phyloP scores from a whole-genome alignment of 2,797 vertebrate species.

The Micropoecilia bifurca region DNA sequence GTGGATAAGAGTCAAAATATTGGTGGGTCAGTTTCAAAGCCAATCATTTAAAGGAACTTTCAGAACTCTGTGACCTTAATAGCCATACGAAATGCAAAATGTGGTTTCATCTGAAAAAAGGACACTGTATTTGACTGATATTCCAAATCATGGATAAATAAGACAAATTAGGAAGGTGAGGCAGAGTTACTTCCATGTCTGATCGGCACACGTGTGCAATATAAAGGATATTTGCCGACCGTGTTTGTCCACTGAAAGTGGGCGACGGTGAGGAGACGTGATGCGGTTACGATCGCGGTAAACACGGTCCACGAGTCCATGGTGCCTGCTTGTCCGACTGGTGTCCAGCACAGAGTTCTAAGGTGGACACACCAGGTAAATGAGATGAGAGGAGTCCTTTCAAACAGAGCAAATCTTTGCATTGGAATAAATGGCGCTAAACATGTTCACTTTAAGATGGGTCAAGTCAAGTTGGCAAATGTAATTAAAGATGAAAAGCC shows the following conservation, averaged over 20 bases:
- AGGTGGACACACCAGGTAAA: slow-evolving; percentile 81
- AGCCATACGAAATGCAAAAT: not conserved
- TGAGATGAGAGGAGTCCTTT: slow-evolving; percentile 41
- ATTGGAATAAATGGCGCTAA: slow-evolving; percentile 67
- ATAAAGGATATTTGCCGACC: slow-evolving; percentile 98
- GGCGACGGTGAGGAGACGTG: slow-evolving; percentile 94
- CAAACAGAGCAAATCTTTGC: slow-evolving; percentile 21
- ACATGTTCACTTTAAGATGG: slow-evolving; percentile 78
- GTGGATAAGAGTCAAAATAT: not conserved
- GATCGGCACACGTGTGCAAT: not conserved
- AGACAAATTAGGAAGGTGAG: not conserved
- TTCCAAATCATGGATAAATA: not conserved
- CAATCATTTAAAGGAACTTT: not conserved
- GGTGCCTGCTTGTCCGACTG: slow-evolving; percentile 94
- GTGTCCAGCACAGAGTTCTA: slow-evolving; percentile 97
- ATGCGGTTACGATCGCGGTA: slow-evolving; percentile 95
- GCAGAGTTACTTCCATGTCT: slow-evolving; percentile 1
- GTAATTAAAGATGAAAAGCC: slow-evolving; percentile 83
- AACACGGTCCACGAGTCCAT: slow-evolving; percentile 96
- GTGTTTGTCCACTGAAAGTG: slow-evolving; percentile 95
- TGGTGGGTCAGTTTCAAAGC: not conserved
- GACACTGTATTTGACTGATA: not conserved
- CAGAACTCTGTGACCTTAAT: not conserved
- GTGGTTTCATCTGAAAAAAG: not conserved
- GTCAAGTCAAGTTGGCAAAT: slow-evolving; percentile 81